Evolutionary conservation across 2,888 invertebrate genomes (phyloP).

Genomic region (Belgica antarctica): DNA sequence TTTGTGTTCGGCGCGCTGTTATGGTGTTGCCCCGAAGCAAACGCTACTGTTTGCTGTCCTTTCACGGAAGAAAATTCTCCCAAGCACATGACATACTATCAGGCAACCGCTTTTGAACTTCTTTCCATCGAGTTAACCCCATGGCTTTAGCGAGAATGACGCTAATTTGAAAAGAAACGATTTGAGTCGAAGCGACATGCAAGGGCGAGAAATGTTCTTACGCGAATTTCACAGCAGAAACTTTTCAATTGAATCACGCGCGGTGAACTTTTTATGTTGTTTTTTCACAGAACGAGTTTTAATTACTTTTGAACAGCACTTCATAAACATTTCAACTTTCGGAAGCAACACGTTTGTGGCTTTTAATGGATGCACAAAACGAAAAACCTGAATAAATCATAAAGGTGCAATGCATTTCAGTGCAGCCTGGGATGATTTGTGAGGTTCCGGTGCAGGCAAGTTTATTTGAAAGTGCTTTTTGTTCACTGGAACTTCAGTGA

Average conservation of each 20-base stretch:
- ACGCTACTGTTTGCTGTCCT: no score
- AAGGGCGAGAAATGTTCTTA: background rate
- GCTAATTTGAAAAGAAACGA: background rate
- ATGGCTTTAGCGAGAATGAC: background rate
- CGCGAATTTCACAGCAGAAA: no score
- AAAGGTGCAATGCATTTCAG: background rate
- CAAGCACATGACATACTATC: no score
- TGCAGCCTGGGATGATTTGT: background rate
- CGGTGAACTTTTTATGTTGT: background rate
- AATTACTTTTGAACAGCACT: background rate
- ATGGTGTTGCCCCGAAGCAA: no score
- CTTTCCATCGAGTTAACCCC: background rate
- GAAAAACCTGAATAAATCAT: background rate
- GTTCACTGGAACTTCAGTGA: no score
- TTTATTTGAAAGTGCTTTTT: background rate
- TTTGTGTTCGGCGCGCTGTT: no score
- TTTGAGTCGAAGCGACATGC: background rate
- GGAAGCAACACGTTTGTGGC: slow-evolving; percentile 12
- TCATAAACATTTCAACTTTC: background rate
- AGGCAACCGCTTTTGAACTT: no score
- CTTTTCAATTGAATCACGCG: background rate
- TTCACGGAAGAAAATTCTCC: no score
- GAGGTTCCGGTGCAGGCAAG: no score
- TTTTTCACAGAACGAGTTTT: slow-evolving; percentile 20
- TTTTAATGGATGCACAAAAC: background rate